Percentiles rank a stretch among this genome's conserved stretches.
Evolutionary conservation across 35 echinoderm and acorn worm genomes (phyloP).

Genomic region (Anneissia japonica): DNA sequence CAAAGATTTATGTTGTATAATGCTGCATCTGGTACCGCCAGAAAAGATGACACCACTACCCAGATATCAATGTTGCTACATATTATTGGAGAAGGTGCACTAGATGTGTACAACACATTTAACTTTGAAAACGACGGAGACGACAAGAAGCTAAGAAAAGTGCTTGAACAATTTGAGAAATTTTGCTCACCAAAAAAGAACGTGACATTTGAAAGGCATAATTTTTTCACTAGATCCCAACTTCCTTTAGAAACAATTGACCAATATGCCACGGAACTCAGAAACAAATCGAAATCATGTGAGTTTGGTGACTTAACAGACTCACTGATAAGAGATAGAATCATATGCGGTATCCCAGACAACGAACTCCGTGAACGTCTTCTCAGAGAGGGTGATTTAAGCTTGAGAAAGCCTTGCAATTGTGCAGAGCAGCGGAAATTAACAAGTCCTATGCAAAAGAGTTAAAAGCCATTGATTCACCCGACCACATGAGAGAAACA

Average conservation of each 20-base stretch:
- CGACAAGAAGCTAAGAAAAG: not conserved
- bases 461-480: not conserved
- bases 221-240: slow-evolving; percentile 19
- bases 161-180: slow-evolving; percentile 9
- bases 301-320: slow-evolving; percentile 18
- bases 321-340: slow-evolving; percentile 11
- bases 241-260: slow-evolving; percentile 6
- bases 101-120: slow-evolving; percentile 29
- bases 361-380: slow-evolving; percentile 10
- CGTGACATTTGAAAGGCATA: slow-evolving; percentile 35
- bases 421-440: not conserved
- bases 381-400: too few species aligned
- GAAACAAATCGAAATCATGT: slow-evolving; percentile 17
- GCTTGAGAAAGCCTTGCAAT: too few species aligned
- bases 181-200: slow-evolving; percentile 38
- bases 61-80: slow-evolving; percentile 12
- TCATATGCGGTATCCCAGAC: slow-evolving; percentile 29
- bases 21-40: not conserved
- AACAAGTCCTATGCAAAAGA: not conserved
- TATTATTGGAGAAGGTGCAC: slow-evolving; percentile 12
- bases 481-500: too few species aligned
- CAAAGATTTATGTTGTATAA: slow-evolving; percentile 26
- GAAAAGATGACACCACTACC: not conserved
- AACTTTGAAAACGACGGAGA: not conserved
- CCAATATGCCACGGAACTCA: slow-evolving; percentile 18